phyloP scores from a whole-genome alignment of 2,113 vertebrate genomes.

The Lutjanus erythropterus region DNA sequence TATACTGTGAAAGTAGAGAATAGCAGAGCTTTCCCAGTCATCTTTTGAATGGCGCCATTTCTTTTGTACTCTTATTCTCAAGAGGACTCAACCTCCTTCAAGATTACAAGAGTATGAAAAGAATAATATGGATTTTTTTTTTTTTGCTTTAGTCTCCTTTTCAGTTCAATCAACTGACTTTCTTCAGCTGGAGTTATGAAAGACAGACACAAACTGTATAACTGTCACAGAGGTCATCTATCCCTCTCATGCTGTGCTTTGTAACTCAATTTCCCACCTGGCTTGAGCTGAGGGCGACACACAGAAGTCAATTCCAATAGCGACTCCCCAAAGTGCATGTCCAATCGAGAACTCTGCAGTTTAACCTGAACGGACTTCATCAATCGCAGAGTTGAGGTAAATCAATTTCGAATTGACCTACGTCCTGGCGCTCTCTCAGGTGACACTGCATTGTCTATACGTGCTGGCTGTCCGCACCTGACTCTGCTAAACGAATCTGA shows the following conservation, averaged over 20 bases:
- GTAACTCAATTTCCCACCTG: constrained; percentile 82
- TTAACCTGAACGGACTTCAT: constrained; percentile 84
- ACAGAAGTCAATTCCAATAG: constrained; percentile 78
- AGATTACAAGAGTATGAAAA: constrained; percentile 56
- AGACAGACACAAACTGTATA: constrained; percentile 62
- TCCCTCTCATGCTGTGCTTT: constrained; percentile 66
- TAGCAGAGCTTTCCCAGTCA: constrained; percentile 10
- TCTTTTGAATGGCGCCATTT: constrained; percentile 2
- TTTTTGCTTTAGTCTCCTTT: constrained; percentile 54
- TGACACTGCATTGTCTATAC: constrained; percentile 77
- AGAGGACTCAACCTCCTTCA: constrained; percentile 30
- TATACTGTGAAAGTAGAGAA: too few species aligned
- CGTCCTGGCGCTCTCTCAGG: constrained; percentile 70
- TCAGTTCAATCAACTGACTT: constrained; percentile 60
- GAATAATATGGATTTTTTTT: constrained; percentile 65
- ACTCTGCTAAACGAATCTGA: constrained; percentile 73
- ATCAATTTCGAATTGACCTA: constrained; percentile 83
- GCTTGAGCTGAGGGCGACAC: constrained; percentile 77
- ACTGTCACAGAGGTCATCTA: constrained; percentile 72
- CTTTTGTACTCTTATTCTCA: constrained; percentile 35
- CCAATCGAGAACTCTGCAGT: constrained; percentile 77
- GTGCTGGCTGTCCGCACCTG: constrained; percentile 65
- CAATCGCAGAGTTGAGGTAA: constrained; percentile 81
- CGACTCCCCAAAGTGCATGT: constrained; percentile 71
- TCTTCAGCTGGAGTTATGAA: constrained; percentile 58